Evolutionary conservation across 2,888 invertebrate genomes (phyloP).

Genomic region (Exephanes ischioxanthus): DNA sequence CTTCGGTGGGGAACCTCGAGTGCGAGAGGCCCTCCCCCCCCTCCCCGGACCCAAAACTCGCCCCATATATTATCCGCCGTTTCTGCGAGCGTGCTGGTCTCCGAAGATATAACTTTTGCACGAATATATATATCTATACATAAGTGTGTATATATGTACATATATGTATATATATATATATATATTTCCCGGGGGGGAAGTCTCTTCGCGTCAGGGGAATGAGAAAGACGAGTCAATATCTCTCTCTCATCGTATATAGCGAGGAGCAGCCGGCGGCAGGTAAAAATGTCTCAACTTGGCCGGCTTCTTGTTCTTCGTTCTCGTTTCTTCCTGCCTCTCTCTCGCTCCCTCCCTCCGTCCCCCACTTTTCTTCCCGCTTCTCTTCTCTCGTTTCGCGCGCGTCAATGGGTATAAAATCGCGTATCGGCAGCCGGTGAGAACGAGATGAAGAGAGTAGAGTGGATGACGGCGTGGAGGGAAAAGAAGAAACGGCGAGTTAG

Average conservation of each 20-base stretch:
- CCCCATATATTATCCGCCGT: slow-evolving; percentile 78
- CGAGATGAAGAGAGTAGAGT: neutral
- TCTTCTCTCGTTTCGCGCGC: slow-evolving; percentile 57
- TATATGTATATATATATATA: neutral
- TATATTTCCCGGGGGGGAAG: slow-evolving; percentile 47
- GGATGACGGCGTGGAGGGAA: neutral
- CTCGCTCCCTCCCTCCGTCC: slow-evolving; percentile 57
- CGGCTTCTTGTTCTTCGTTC: slow-evolving; percentile 67
- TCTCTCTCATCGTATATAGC: slow-evolving; percentile 68
- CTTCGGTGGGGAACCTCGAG: slow-evolving; percentile 36
- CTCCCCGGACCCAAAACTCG: slow-evolving; percentile 53
- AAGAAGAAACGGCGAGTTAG: slow-evolving; percentile 33
- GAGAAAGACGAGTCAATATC: slow-evolving; percentile 79
- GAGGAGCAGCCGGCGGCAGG: slow-evolving; percentile 74
- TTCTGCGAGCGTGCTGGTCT: slow-evolving; percentile 64
- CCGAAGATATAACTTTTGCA: slow-evolving; percentile 46
- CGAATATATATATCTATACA: slow-evolving; percentile 4
- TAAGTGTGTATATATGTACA: slow-evolving; percentile 38
- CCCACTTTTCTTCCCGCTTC: slow-evolving; percentile 46
- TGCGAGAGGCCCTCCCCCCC: slow-evolving; percentile 26
- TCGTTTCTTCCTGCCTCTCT: slow-evolving; percentile 52
- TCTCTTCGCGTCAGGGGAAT: slow-evolving; percentile 55
- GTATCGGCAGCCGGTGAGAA: slow-evolving; percentile 16
- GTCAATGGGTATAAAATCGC: slow-evolving; percentile 51
- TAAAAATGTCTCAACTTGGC: slow-evolving; percentile 83